Evolutionary conservation across 1,140 invertebrate genomes (phyloP), one percentile per base, ranked within the genome.

Genomic region (Metopolophium dirhodum): DNA sequence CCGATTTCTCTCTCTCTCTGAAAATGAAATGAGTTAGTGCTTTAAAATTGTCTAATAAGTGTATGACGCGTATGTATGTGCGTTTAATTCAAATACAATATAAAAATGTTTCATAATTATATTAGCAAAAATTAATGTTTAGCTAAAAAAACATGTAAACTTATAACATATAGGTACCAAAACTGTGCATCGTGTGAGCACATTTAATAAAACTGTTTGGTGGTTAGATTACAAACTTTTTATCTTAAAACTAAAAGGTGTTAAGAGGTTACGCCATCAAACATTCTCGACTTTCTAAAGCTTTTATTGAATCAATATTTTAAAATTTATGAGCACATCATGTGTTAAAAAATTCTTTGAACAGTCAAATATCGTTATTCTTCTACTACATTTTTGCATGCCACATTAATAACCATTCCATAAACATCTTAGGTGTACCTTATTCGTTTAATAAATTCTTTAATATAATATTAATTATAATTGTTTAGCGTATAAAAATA

Each of bases 301-400:
- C 61, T 77, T 77, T 77, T 77, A 77, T 77, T 77, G 61, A 77
- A 77, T 77, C 61, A 77, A 77, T 77, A 77, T 77, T 77, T 77
- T 77, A 77, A 77, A 77, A 77, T 77, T 77, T n/a, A 77, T n/a
- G 14, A 77, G 61, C 14, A 77, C 30, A 68, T 77, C 30, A n/a
- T 77, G 14, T n/a, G 30, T n/a, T 35, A 77, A 77, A 77, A 77
- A 77, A n/a, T n/a, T n/a, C n/a, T 18, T 77, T n/a, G 14, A 77
- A 77, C 61, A 77, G 61, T n/a, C 61, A 77, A 77, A 77, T 77
- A 77, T 77, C 14, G 14, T 77, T 77, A 77, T 77, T n/a, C 14
- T 77, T 7, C 61, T 18, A 7, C 2, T 77, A 77, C 14, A 7
- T 18, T 77, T 20, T 77, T 35, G 6, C n/a, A 77, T 18, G 61